A percentile compares a stretch with the other conserved stretches of the same genome.
These are phyloP conservation scores for Oreochromis niloticus DNA, from an alignment of 2,113 vertebrate species.

Conservation along the genomic window DNA sequence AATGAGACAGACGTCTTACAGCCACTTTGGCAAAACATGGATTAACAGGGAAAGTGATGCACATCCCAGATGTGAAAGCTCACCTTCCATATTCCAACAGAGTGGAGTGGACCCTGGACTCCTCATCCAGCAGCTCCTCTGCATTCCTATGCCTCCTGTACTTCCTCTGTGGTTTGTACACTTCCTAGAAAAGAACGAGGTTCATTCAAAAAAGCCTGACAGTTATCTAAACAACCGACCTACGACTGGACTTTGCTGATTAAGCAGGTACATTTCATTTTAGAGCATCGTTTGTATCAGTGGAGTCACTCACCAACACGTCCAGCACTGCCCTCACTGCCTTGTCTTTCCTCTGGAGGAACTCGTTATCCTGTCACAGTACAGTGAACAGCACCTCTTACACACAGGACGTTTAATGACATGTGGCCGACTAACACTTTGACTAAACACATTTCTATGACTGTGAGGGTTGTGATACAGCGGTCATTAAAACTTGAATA, in stretches of 20 bases:
- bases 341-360: conserved; percentile 81
- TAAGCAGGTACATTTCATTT: not conserved
- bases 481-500: not conserved
- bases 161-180: conserved; percentile 91
- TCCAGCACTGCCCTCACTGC: conserved; percentile 77
- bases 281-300: not conserved
- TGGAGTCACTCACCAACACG: conserved; percentile 73
- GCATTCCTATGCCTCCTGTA: conserved; percentile 85
- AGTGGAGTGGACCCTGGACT: conserved; percentile 90
- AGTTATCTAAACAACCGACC: not conserved
- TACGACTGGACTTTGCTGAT: not conserved
- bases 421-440: not conserved
- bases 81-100: conserved; percentile 94
- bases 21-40: not conserved
- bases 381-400: not conserved
- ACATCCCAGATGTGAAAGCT: not conserved
- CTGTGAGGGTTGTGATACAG: not conserved
- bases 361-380: conserved; percentile 82
- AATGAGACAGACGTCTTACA: not conserved
- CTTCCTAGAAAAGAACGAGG: conserved; percentile 67
- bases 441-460: not conserved
- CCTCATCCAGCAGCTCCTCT: conserved; percentile 85
- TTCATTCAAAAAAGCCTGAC: not conserved
- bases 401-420: not conserved
- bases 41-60: not conserved